These are phyloP conservation scores for Eulacestoma nigropectus DNA, from an alignment of 2,113 vertebrate genomes.

Conservation along the genomic window DNA sequence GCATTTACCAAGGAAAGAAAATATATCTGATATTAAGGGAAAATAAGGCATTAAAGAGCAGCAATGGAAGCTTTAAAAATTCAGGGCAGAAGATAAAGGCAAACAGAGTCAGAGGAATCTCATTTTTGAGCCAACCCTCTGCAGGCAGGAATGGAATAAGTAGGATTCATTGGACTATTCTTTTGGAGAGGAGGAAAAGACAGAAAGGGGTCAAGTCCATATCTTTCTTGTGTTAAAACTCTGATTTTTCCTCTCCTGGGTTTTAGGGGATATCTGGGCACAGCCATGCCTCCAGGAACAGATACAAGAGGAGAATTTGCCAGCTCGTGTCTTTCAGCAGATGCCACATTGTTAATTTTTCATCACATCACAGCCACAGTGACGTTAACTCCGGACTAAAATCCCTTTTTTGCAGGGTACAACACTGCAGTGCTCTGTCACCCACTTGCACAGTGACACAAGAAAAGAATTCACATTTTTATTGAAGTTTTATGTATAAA, in stretches of 20 bases:
- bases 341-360: neutral
- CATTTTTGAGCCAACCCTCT: neutral
- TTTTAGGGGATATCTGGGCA: neutral
- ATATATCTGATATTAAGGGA: neutral
- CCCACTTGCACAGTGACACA: neutral
- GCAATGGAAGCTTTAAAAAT: neutral
- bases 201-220: neutral
- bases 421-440: neutral
- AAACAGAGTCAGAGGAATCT: neutral
- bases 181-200: neutral
- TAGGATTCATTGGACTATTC: neutral
- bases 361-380: neutral
- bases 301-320: neutral
- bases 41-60: neutral
- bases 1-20: neutral
- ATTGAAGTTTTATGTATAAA: neutral
- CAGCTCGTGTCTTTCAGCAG: neutral
- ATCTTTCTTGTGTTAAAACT: neutral
- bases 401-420: neutral
- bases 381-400: neutral
- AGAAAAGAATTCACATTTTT: neutral
- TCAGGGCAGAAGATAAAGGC: neutral
- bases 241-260: neutral
- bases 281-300: neutral
- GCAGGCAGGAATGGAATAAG: neutral